Evolutionary conservation across 2,888 invertebrate species (phyloP).

Genomic region (Therioaphis trifolii): DNA sequence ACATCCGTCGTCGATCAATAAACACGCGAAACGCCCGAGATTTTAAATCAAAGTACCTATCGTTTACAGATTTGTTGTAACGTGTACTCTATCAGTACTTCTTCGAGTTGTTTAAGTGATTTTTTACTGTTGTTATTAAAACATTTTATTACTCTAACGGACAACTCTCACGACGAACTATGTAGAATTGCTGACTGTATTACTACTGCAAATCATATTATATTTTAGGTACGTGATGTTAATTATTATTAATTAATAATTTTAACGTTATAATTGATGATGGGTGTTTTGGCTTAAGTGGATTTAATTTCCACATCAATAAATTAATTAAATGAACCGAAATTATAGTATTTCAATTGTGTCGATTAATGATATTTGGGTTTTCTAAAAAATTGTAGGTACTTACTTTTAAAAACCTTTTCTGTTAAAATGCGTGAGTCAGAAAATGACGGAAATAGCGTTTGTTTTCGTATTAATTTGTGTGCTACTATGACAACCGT

Average conservation of each 20-base stretch:
- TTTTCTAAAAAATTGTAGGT: background rate
- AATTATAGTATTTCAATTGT: too few relatives aligned
- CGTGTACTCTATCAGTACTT: too few relatives aligned
- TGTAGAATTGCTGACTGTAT: too few relatives aligned
- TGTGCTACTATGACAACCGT: conserved; percentile 36
- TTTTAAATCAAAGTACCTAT: background rate
- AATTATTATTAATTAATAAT: background rate
- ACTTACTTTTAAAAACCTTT: conserved; percentile 37
- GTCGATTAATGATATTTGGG: too few relatives aligned
- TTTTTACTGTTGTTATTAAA: too few relatives aligned
- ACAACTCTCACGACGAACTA: too few relatives aligned
- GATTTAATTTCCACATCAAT: too few relatives aligned
- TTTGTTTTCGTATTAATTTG: conserved; percentile 36
- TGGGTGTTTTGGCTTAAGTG: too few relatives aligned
- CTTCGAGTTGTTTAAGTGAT: too few relatives aligned
- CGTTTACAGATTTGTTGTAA: background rate
- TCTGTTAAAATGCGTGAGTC: background rate
- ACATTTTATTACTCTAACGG: too few relatives aligned
- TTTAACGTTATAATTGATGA: too few relatives aligned
- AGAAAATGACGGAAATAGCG: background rate
- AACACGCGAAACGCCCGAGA: background rate
- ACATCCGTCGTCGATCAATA: background rate
- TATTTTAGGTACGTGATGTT: conserved; percentile 23
- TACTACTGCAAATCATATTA: background rate
- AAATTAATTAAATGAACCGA: too few relatives aligned